Base-by-base conservation (phyloP, 2,797 vertebrate genomes). In the Acanthis flammea region DNA sequence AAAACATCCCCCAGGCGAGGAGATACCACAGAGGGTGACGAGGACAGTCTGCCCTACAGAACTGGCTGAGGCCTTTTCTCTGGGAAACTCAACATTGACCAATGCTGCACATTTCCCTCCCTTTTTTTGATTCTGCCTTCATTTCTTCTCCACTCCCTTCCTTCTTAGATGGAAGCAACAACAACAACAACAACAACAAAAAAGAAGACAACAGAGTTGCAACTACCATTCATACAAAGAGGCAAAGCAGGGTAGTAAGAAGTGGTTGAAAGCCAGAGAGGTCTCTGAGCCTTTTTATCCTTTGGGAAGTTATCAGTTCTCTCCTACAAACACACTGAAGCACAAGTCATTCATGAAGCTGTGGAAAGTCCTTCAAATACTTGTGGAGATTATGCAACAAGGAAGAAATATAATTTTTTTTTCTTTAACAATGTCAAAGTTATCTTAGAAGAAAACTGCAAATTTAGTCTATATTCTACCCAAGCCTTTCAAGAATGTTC, bases 21-120 rank as follows among this genome's bases (percentile, higher is more conserved):
- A 68, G 45, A 81, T 14, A 75, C 47, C 55, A 65, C 45, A 75
- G 82, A 91, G 68, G 55, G 55, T 65, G 90, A 47, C 0, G 7
- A 86, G 89, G 87, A 94, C 75, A 77, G 23, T 13, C n/a, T 92
- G 76, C 87, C 76, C 79, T 67, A 63, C 10, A 88, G 73, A 95
- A 60, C 3, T 28, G 55, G 30, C 19, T 0, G 0, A 60, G 53
- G 62, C 18, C 35, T 48, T 79, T 76, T 63, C 22, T 82, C 70
- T 94, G 73, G 37, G 37, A 75, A 79, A 39, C 60, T 68, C 37
- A 82, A 18, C 14, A 73, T 57, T 53, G 31, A 51, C 50, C 78
- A 72, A 6, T 16, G 30, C 7, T 39, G 60, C 65, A 14, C 28
- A 24, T 33, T 70, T 60, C 28, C 27, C 51, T 72, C 47, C 16